Evolutionary conservation across 2,113 vertebrate genomes (phyloP), one percentile per base, ranked within the genome.

Genomic region (Oreotrochilus melanogaster): DNA sequence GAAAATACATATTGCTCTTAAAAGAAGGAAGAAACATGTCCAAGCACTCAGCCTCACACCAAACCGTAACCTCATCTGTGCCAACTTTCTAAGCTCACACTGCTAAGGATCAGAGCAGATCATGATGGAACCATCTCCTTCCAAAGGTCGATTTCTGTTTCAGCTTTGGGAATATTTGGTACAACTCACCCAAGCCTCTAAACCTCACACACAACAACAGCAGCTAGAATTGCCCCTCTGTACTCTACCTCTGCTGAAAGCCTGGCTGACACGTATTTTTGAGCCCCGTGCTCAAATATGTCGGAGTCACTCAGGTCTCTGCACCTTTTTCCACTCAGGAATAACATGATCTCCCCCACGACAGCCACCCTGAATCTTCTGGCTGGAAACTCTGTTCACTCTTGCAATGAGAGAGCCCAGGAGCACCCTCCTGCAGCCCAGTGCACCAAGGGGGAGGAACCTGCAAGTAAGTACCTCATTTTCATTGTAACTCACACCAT

Each of bases 61-160:
- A 94, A 96, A 93, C 90, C 78, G 92, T 84, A 94, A 95, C 86
- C 93, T 95, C 93, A 95, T 94, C 93, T 80, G 78, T 86, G 88
- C 83, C 0, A 8, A 93, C 93, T 65, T 94, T 94, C 92, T 88
- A 92, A 94, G 60, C 79, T 94, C 0, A 0, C 79, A 54, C 61
- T 86, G 84, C 87, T 78, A 67, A 81, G 75, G 88, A 88, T 92
- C 92, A 94, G 79, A 96, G 90, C 81, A 90, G 79, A 83, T 69
- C 76, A 53, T 5, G 25, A 75, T 93, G 76, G 92, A 86, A 96
- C 83, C 53, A 57, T 80, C 82, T 95, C 78, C 73, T 92, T 81
- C 56, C 79, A 88, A 86, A 96, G 71, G 82, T 84, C 79, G 78
- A 57, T 71, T 62, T 58, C 64, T 76, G 47, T 51, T 0, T 0